These are phyloP conservation scores for Cephalopachus bancanus DNA, from an alignment of 2,797 vertebrate species.

Conservation along the genomic window DNA sequence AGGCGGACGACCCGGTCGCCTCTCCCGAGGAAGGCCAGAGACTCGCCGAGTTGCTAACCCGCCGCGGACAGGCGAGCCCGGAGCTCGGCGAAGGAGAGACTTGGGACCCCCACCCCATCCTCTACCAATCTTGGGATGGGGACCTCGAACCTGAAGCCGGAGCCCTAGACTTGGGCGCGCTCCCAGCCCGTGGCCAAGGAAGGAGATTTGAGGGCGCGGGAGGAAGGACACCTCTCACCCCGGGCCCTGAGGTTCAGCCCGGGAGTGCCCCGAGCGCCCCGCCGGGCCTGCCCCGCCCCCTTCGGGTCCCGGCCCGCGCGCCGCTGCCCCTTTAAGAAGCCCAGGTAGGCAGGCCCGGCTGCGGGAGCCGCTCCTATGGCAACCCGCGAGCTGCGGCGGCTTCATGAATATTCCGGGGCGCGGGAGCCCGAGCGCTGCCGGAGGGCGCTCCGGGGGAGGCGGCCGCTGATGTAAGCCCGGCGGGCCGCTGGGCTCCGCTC, in stretches of 20 bases:
- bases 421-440: conserved; percentile 92
- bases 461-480: conserved; percentile 89
- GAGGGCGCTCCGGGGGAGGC: conserved; percentile 90
- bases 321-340: conserved; percentile 90
- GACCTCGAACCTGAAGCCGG: background rate
- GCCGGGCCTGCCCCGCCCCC: background rate
- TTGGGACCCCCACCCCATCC: conserved; percentile 60
- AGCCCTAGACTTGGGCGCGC: background rate
- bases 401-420: conserved; percentile 96
- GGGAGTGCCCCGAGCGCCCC: background rate
- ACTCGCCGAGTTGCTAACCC: background rate
- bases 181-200: background rate
- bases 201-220: background rate
- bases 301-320: conserved; percentile 42
- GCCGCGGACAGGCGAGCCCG: background rate
- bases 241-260: background rate
- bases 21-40: conserved; percentile 23
- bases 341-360: conserved; percentile 94
- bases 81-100: background rate
- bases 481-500: conserved; percentile 72
- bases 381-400: conserved; percentile 94
- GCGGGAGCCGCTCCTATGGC: conserved; percentile 96
- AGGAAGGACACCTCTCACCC: background rate
- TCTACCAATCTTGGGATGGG: background rate
- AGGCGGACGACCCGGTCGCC: conserved; percentile 16